These are phyloP conservation scores for Pandemis cinnamomeana DNA, from an alignment of 2,888 invertebrate species.

Conservation along the genomic window DNA sequence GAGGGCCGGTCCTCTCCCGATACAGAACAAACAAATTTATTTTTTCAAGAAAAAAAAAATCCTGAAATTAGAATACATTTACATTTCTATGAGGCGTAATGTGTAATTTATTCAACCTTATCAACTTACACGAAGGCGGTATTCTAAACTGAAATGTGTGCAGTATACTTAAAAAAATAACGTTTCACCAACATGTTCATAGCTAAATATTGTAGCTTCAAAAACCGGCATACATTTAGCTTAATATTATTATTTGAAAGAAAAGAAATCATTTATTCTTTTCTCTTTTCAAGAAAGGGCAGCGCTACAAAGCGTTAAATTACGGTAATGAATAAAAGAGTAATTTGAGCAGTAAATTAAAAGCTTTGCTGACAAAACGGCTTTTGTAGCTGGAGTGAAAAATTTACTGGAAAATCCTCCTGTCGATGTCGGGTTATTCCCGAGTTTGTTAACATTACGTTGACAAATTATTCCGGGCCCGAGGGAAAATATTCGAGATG, in stretches of 20 bases:
- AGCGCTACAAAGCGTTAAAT: constrained; percentile 24
- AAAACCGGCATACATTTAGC: background rate
- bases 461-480: constrained; percentile 56
- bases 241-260: background rate
- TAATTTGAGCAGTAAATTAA: constrained; percentile 43
- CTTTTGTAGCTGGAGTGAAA: constrained; percentile 56
- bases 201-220: background rate
- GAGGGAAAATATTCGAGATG: constrained; percentile 47
- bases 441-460: constrained; percentile 51
- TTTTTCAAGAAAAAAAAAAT: constrained; percentile 8
- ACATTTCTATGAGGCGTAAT: constrained; percentile 7
- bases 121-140: background rate
- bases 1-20: background rate
- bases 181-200: background rate
- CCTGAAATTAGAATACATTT: constrained; percentile 13
- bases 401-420: constrained; percentile 50
- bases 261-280: constrained; percentile 19
- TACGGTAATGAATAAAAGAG: constrained; percentile 38
- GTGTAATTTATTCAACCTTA: constrained; percentile 1
- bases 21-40: constrained; percentile 5
- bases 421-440: constrained; percentile 54
- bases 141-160: background rate
- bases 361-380: constrained; percentile 48
- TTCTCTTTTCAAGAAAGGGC: constrained; percentile 13
- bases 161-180: constrained; percentile 13